A percentile compares a stretch with the other conserved stretches of the same genome.
Conservation (phyloP, 2,797 vertebrate species). For the Taenioides sp. region DNA sequence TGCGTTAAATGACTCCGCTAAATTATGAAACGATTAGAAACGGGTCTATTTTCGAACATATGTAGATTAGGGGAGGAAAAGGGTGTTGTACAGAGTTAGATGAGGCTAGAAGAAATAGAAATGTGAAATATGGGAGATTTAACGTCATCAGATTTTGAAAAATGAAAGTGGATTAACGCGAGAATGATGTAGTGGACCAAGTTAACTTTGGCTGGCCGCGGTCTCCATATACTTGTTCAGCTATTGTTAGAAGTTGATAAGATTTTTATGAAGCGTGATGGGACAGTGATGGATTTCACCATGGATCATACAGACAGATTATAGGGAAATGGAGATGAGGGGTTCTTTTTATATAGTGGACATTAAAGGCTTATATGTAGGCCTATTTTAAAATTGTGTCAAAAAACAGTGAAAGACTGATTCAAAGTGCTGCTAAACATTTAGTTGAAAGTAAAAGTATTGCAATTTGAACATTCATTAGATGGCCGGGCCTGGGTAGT, state of each 20-base stretch:
- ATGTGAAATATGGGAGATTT: slow-evolving; percentile 62
- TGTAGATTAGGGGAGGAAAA: slow-evolving; percentile 48
- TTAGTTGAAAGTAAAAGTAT: too few relatives aligned
- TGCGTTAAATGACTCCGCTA: slow-evolving; percentile 72
- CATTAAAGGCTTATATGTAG: slow-evolving; percentile 35
- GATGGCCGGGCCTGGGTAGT: too few relatives aligned
- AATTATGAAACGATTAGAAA: slow-evolving; percentile 79
- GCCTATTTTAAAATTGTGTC: slow-evolving; percentile 14
- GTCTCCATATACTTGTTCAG: slow-evolving; percentile 52
- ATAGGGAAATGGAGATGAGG: slow-evolving; percentile 40
- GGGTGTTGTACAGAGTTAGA: slow-evolving; percentile 37
- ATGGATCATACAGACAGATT: slow-evolving; percentile 71
- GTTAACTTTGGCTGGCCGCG: slow-evolving; percentile 63
- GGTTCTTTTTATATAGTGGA: slow-evolving; percentile 35
- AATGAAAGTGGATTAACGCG: slow-evolving; percentile 62
- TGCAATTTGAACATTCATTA: too few relatives aligned
- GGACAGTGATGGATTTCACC: slow-evolving; percentile 70
- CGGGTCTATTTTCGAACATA: slow-evolving; percentile 77
- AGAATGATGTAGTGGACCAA: slow-evolving; percentile 70
- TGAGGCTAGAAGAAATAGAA: slow-evolving; percentile 55
- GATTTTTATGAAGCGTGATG: slow-evolving; percentile 76
- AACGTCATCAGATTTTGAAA: slow-evolving; percentile 60
- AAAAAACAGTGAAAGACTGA: not conserved
- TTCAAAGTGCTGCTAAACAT: too few relatives aligned
- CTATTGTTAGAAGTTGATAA: slow-evolving; percentile 78